Evolutionary conservation across 1,140 invertebrate genomes (phyloP), one percentile per base, ranked within the genome.

Genomic region (Papilio aristodemus): DNA sequence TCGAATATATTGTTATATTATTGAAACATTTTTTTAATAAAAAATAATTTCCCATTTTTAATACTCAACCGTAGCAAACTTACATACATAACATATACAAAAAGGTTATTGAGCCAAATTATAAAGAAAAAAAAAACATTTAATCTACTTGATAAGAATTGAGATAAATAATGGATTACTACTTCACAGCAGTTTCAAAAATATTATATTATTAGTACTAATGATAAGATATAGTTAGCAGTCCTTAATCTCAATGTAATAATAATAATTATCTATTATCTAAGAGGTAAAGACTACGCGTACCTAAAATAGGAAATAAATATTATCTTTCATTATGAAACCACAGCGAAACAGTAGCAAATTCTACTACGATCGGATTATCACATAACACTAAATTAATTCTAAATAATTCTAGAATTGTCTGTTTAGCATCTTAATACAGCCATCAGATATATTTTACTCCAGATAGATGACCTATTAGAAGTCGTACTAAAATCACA

Each of bases 111-210:
- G 22, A 54, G 22, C 46, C 46, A 9, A 54, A 11, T 25, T 17
- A 54, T 54, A 54, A 54, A 9, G 19, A 54, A 22, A 54, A 54
- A 54, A 54, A 22, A 54, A 54, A 54, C 46, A 54, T 54, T 54
- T 22, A 54, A 54, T 22, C 17, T 32, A 3, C 6, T 32, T 17
- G 46, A 54, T 54, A 54, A 54, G 22, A 13, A 32, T 2, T 32
- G 6, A 22, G 46, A 54, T 54, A 25, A 25, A 9, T 54, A 11
- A 54, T 25, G 46, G 46, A 54, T 54, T 25, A 54, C 43, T 46
- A 9, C 46, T 54, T 54, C 19, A 22, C 46, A 54, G 10, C 22
- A 54, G 17, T 54, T 54, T 54, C 46, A 54, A 54, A 54, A 54
- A 54, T 54, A 54, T 54, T 54, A 54, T 54, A 54, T 22, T 54